Evolutionary conservation across 1,140 invertebrate genomes (phyloP), one percentile per base, ranked within the genome.

Genomic region (Whitmania pigra): DNA sequence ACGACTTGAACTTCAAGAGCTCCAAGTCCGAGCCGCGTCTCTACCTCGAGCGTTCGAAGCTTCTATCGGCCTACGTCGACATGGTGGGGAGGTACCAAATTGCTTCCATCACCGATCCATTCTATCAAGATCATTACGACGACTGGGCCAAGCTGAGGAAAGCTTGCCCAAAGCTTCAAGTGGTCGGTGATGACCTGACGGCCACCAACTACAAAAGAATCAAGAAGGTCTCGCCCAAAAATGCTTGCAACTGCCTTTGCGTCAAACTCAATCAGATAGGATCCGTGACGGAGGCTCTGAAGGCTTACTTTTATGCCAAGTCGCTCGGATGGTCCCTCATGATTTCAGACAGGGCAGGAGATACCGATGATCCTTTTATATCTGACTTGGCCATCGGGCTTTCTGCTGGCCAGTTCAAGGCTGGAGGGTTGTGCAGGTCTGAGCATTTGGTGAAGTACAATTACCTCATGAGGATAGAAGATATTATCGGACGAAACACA

Each of bases 231-330:
- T 89, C 98, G 69, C 94, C 99, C 60, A 92, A 94, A 85, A 94
- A 96, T 78, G 90, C 94, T 57, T 98, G 95, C 86, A 99, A 99
- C 83, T 95, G 92, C 78, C 84, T 99, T 36, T 83, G 99, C 53
- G 83, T 99, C 75, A 99, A 99, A 78, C 94, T 99, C 0, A 99
- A 99, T 82, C 96, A 99, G 85, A 99, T 99, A 78, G 97, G 97
- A 71, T 89, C 89, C 57, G 90, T 99, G 0, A 97, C 94, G 11
- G 97, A 99, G 83, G 90, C 96, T 6, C 98, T 99, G 78, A 86
- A 90, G 77, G 96, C 96, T 77, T 93, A 96, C 84, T 86, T 90
- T 75, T 82, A 97, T 81, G 93, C 94, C 43, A 96, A 97, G 85
- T 85, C 86, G 75, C 92, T 90, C 78, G 93, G 93, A 36, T 99